Percentiles rank a stretch among this genome's conserved stretches.
phyloP scores from a whole-genome alignment of 2,113 vertebrate species.

The Noctilio leporinus region DNA sequence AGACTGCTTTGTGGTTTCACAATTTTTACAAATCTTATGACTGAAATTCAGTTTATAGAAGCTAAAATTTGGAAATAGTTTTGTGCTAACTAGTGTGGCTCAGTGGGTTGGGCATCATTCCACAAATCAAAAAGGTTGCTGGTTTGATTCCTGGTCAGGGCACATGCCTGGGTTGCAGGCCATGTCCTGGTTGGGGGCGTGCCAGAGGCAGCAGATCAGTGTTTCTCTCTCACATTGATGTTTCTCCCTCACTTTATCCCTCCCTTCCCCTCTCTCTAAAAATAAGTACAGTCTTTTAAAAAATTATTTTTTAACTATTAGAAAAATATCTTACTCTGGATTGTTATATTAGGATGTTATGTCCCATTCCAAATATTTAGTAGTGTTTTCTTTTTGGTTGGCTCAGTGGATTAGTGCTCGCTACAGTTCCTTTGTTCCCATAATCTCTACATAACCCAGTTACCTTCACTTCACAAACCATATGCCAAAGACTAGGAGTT shows the following conservation, averaged over 20 bases:
- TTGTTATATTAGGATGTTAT: slow-evolving; percentile 11
- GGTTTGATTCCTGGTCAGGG: too few relatives aligned
- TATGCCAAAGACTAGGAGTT: not conserved
- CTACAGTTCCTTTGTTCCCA: not conserved
- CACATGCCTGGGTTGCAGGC: too few relatives aligned
- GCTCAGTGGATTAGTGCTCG: not conserved
- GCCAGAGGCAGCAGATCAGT: too few relatives aligned
- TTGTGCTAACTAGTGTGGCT: too few relatives aligned
- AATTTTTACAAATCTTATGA: slow-evolving; percentile 10
- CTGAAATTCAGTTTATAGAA: slow-evolving; percentile 8
- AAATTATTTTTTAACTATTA: not conserved
- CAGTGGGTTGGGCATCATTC: too few relatives aligned
- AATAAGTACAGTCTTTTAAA: not conserved
- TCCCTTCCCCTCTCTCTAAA: too few relatives aligned
- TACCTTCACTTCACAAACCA: not conserved
- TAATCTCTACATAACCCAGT: not conserved
- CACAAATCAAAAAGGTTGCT: too few relatives aligned
- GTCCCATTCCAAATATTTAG: not conserved
- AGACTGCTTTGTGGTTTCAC: slow-evolving; percentile 21
- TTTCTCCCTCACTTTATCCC: too few relatives aligned
- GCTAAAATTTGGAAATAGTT: slow-evolving; percentile 25
- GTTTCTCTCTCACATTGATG: too few relatives aligned
- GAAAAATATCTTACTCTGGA: not conserved
- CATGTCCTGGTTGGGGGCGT: too few relatives aligned
- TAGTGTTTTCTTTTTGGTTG: slow-evolving; percentile 26